Base-by-base conservation (phyloP, 2,113 vertebrate genomes). In the Clinocottus analis region DNA sequence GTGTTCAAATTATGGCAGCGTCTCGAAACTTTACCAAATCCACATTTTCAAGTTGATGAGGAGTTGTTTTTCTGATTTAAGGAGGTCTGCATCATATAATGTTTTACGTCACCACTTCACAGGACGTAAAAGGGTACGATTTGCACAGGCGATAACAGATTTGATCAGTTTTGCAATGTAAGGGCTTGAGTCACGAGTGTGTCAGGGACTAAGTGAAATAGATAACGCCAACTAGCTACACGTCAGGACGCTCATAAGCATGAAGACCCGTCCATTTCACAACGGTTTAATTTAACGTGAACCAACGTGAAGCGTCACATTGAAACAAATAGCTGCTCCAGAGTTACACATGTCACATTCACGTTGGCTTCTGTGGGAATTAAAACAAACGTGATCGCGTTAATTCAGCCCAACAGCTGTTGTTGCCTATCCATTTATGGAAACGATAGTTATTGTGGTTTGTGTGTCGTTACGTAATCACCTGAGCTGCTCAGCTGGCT, bases 391-490 rank as follows among this genome's bases (percentile, higher is more conserved):
- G 0, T 17, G 33, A 23, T 10, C 7, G 3, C 7, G 23, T 37
- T 58, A 17, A 41, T 33, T 29, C 6, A 13, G 16, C 2, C 37
- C 55, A 59, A 68, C 82, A 84, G 87, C 80, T 80, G 69, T 59
- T 70, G 70, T 49, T 12, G 16, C 16, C 66, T n/a, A 3, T 43
- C 82, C 75, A 82, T 87, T 77, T 88, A 85, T 69, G 79, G 87
- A 58, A 85, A 88, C 65, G 31, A 64, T 66, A 75, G 60, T 88
- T 88, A 83, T 75, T 83, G 89, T 88, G 84, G 77, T 77, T 72
- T 49, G 53, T 27, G 66, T 29, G 74, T 78, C 43, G 79, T 94
- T 91, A 92, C 93, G 91, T 92, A 87, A 93, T 89, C 89, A 73
- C 70, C 83, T 75, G 85, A 88, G 82, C 82, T 59, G 72, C 66